A percentile compares a stretch with the other conserved stretches of the same genome.
phyloP scores from a whole-genome alignment of 2,113 vertebrate genomes.

The Archilochus colubris region DNA sequence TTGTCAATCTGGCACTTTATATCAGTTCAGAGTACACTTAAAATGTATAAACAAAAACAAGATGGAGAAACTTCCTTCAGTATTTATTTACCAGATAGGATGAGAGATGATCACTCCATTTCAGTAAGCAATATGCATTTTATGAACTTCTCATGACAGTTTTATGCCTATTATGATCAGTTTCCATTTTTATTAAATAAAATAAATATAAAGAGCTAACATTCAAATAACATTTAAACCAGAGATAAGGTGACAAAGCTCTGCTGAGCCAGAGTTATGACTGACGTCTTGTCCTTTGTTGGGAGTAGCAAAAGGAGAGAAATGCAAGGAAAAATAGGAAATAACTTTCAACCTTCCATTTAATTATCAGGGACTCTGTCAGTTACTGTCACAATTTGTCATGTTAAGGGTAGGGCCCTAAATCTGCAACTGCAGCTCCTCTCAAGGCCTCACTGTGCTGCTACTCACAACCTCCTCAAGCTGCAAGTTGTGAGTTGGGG shows the following conservation, averaged over 20 bases:
- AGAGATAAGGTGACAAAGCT: slow-evolving; percentile 28
- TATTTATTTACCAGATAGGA: background rate
- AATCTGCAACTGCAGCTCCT: background rate
- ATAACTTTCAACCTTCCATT: background rate
- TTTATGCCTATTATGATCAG: slow-evolving; percentile 6
- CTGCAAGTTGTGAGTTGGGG: background rate
- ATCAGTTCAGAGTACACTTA: background rate
- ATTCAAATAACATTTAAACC: slow-evolving; percentile 58
- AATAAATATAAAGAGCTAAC: slow-evolving; percentile 11
- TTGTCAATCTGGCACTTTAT: slow-evolving; percentile 42
- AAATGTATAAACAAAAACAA: slow-evolving; percentile 30
- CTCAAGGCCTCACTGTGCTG: background rate
- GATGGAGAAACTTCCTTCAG: slow-evolving; percentile 3
- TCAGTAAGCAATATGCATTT: slow-evolving; percentile 14
- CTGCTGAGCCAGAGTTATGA: background rate
- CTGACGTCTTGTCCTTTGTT: slow-evolving; percentile 27
- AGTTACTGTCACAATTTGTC: background rate
- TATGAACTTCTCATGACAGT: background rate
- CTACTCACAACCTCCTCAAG: background rate
- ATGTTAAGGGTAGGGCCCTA: background rate
- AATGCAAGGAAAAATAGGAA: background rate
- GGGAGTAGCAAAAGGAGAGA: background rate
- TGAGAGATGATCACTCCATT: background rate
- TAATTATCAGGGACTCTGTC: background rate
- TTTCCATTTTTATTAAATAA: slow-evolving; percentile 3